Base-by-base conservation (phyloP, 2,113 vertebrate species). In the Nannobrachium achirus region DNA sequence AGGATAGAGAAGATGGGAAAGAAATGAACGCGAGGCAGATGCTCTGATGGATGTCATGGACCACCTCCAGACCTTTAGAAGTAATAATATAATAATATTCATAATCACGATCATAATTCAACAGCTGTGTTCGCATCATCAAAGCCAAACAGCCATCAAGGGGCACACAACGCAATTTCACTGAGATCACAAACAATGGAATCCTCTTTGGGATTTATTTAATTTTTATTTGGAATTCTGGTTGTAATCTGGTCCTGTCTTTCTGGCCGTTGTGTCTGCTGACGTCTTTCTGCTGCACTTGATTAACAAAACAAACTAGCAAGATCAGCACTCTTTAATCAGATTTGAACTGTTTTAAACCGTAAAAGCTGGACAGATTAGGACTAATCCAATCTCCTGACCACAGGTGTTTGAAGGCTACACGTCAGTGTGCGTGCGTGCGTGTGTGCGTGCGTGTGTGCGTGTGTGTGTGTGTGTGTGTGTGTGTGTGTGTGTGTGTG, bases 331-430 rank as follows among this genome's bases (percentile, higher is more conserved):
- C 58, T 71, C 56, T 79, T 66, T 71, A 73, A 75, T 80, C 46
- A 73, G 60, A 86, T 83, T n/a, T 66, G 82, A 48, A n/a, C 71
- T 59, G 74, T 75, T 56, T 86, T 81, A 79, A 84, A 74, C 55
- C 72, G 66, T 57, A 39, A n/a, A 67, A 61, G 52, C 51, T 63
- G 10, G 63, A 74, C 13, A 73, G 63, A 81, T 76, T 72, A 67
- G 13, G 18, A 50, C 15, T 83, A 64, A 88, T 82, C 64, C 60
- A 72, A 69, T 73, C 78, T 87, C 69, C 62, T 59, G 63, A 65
- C 52, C 49, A 71, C 55, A 51, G 44, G 48, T 81, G 61, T 63
- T 69, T 65, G 39, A 18, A 10, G 11, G 11, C 10, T 13, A 25
- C 10, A 38, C 11, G 6, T 11, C 15, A 19, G 57, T 10, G 39